These are phyloP conservation scores for Odontothrips loti DNA, from an alignment of 2,888 invertebrate genomes.

Conservation along the genomic window DNA sequence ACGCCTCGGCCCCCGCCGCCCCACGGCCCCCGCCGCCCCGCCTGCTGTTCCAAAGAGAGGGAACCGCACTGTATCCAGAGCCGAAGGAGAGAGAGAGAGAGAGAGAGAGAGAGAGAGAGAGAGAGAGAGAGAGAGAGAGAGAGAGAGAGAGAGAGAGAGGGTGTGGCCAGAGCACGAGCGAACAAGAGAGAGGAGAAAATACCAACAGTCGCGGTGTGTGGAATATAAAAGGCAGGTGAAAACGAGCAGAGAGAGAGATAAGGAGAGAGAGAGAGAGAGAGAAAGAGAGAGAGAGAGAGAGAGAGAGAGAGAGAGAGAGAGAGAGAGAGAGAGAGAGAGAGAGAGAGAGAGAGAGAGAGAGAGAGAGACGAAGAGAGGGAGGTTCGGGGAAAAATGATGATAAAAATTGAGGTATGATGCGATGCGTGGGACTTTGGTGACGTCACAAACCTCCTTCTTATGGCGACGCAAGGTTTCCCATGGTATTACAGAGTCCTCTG, in stretches of 20 bases:
- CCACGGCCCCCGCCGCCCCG: not conserved
- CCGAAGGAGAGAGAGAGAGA: not conserved
- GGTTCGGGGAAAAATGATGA: not conserved
- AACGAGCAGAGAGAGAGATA: too few relatives aligned
- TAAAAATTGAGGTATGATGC: not conserved
- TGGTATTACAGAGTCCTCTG: too few relatives aligned
- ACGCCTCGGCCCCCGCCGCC: not conserved
- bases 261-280: too few relatives aligned
- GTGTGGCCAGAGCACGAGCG: not conserved
- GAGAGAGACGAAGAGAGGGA: too few relatives aligned
- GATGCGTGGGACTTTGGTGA: not conserved
- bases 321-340: too few relatives aligned
- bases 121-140: slow-evolving; percentile 26
- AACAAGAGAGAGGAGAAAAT: not conserved
- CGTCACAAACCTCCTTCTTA: too few relatives aligned
- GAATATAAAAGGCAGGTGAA: too few relatives aligned
- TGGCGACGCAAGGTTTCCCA: too few relatives aligned
- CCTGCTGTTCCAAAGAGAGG: not conserved
- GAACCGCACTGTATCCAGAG: not conserved
- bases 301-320: too few relatives aligned
- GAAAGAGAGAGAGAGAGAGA: too few relatives aligned
- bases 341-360: too few relatives aligned
- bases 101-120: slow-evolving; percentile 26
- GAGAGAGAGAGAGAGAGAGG: slow-evolving; percentile 2
- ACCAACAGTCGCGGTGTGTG: not conserved